Conservation (phyloP, 2,888 invertebrate genomes). For the Apotomis turbidana region DNA sequence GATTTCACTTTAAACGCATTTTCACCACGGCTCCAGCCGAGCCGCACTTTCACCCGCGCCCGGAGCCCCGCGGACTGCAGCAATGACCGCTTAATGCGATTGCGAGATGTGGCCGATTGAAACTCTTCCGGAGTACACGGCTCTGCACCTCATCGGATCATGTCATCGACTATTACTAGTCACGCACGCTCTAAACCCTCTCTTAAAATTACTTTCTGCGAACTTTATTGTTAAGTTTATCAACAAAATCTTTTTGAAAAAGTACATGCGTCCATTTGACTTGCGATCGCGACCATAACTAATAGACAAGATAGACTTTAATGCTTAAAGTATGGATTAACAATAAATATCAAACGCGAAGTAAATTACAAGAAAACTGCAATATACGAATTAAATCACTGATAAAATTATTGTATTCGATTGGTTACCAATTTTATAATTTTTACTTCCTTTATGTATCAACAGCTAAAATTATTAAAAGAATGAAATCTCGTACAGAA, state of each 20-base stretch:
- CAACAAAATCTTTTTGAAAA: slow-evolving; percentile 55
- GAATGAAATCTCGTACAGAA: not conserved
- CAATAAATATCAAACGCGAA: slow-evolving; percentile 50
- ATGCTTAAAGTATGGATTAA: slow-evolving; percentile 59
- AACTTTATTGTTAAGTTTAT: slow-evolving; percentile 47
- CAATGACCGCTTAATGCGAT: slow-evolving; percentile 55
- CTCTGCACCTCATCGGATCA: slow-evolving; percentile 27
- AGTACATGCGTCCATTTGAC: slow-evolving; percentile 65
- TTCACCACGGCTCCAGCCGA: slow-evolving; percentile 50
- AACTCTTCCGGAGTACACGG: slow-evolving; percentile 44
- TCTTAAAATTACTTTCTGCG: slow-evolving; percentile 13
- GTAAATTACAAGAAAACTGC: not conserved
- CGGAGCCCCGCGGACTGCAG: slow-evolving; percentile 61
- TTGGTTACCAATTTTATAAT: not conserved
- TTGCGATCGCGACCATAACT: slow-evolving; percentile 45
- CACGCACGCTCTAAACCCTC: not conserved
- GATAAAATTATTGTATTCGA: not conserved
- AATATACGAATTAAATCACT: not conserved
- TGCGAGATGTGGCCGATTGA: slow-evolving; percentile 57
- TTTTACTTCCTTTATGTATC: not conserved
- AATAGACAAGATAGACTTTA: slow-evolving; percentile 60
- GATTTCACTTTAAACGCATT: slow-evolving; percentile 61
- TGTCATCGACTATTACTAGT: slow-evolving; percentile 2
- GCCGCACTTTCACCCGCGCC: slow-evolving; percentile 71
- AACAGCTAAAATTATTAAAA: too few relatives aligned